Evolutionary conservation across 2,888 invertebrate species (phyloP).

Genomic region (Coenonympha glycerion): DNA sequence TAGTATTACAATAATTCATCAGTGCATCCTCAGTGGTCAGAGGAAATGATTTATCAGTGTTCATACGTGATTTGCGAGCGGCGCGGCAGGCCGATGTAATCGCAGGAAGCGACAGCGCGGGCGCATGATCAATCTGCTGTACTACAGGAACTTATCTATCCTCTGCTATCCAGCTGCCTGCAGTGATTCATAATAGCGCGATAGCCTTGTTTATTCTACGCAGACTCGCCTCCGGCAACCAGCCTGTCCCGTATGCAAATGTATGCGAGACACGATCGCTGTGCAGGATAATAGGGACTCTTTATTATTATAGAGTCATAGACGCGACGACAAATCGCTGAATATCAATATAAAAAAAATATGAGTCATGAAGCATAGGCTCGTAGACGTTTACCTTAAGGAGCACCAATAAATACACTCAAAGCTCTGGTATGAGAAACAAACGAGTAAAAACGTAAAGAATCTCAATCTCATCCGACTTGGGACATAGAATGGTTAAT

Average conservation of each 20-base stretch:
- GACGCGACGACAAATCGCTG: neutral
- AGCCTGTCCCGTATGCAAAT: constrained; percentile 31
- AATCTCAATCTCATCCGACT: constrained; percentile 21
- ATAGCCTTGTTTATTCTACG: constrained; percentile 48
- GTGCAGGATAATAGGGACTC: constrained; percentile 8
- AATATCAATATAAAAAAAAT: constrained; percentile 6
- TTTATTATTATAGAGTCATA: constrained; percentile 13
- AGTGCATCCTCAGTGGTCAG: constrained; percentile 35
- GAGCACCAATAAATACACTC: neutral
- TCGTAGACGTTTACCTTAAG: neutral
- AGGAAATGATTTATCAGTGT: constrained; percentile 66
- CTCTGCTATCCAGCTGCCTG: constrained; percentile 47
- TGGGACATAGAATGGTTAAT: constrained; percentile 33
- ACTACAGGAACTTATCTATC: constrained; percentile 64
- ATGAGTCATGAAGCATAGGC: constrained; percentile 1
- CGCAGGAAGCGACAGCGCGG: constrained; percentile 63
- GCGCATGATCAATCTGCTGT: constrained; percentile 50
- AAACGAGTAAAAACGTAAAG: constrained; percentile 19
- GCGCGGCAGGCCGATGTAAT: constrained; percentile 54
- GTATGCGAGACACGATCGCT: constrained; percentile 21
- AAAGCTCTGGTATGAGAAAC: constrained; percentile 10
- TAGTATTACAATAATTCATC: constrained; percentile 37
- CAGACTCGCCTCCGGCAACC: constrained; percentile 39
- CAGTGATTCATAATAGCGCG: constrained; percentile 55
- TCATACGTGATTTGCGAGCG: constrained; percentile 65